Evolutionary conservation across 2,797 vertebrate species (phyloP).

Genomic region (Spinus olivaceus): DNA sequence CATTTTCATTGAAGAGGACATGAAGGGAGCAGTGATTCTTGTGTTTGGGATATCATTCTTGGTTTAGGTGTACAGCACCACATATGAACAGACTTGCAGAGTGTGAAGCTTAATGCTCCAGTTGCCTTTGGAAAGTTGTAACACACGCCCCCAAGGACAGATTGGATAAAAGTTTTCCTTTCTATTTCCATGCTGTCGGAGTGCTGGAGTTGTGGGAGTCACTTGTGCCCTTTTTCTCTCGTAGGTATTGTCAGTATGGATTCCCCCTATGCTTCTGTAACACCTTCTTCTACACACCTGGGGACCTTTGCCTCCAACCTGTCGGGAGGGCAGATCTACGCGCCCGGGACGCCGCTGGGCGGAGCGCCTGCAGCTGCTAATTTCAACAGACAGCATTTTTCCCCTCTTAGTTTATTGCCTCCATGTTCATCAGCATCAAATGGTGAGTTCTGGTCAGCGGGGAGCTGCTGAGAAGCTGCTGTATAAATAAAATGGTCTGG

Average conservation of each 20-base stretch:
- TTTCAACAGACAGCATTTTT: slow-evolving; percentile 84
- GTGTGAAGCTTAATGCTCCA: neutral
- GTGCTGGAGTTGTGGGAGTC: neutral
- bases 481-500: rapidly evolving
- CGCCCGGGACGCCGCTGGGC: slow-evolving; percentile 75
- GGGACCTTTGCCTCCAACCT: slow-evolving; percentile 81
- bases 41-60: neutral
- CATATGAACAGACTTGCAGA: rapidly evolving
- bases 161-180: neutral
- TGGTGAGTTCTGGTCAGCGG: slow-evolving; percentile 64
- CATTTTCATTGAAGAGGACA: neutral
- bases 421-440: slow-evolving; percentile 83
- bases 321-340: slow-evolving; percentile 79
- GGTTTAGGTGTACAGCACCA: no score
- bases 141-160: rapidly evolving
- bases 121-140: neutral
- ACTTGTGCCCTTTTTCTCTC: neutral
- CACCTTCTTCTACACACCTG: slow-evolving; percentile 79
- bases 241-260: slow-evolving; percentile 82
- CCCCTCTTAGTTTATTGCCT: slow-evolving; percentile 81
- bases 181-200: rapidly evolving
- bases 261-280: slow-evolving; percentile 80
- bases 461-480: neutral
- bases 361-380: slow-evolving; percentile 80
- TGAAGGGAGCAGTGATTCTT: neutral